Conservation (phyloP, 2,888 invertebrate genomes). For the Timandra comae region DNA sequence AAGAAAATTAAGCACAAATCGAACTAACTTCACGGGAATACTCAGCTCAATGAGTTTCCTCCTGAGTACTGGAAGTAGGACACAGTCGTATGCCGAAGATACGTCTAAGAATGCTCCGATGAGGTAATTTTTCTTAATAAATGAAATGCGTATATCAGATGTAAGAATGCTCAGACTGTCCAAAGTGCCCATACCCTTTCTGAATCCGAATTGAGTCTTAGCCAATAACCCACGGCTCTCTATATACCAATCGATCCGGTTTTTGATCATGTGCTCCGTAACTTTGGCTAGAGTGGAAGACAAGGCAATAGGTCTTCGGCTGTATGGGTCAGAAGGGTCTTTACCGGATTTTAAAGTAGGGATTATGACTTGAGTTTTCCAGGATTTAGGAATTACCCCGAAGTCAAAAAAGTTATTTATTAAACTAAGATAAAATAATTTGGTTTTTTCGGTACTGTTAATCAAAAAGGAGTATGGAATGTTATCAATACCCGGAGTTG, state of each 20-base stretch:
- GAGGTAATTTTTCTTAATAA: slow-evolving; percentile 15
- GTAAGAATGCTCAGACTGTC: too few relatives aligned
- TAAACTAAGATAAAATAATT: too few relatives aligned
- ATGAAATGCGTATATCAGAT: too few relatives aligned
- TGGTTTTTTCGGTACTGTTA: too few relatives aligned
- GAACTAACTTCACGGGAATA: slow-evolving; percentile 17
- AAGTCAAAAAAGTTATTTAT: slow-evolving; percentile 1
- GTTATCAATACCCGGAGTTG: too few relatives aligned
- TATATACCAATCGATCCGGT: slow-evolving; percentile 21
- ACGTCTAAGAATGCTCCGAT: slow-evolving; percentile 25
- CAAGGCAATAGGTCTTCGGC: too few relatives aligned
- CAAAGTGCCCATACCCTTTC: too few relatives aligned
- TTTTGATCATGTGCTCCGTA: slow-evolving; percentile 21
- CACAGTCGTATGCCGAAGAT: slow-evolving; percentile 24
- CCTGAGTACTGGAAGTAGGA: too few relatives aligned
- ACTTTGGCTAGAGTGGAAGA: too few relatives aligned
- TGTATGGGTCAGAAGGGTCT: too few relatives aligned
- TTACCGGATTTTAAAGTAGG: slow-evolving; percentile 24
- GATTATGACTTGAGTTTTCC: slow-evolving; percentile 22
- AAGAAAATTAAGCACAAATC: too few relatives aligned
- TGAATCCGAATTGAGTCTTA: slow-evolving; percentile 21
- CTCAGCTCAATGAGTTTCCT: slow-evolving; percentile 22
- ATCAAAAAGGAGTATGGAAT: too few relatives aligned
- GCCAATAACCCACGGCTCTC: slow-evolving; percentile 14
- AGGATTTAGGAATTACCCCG: slow-evolving; percentile 9